Conservation (phyloP, 37 sponge, comb jelly and placozoan genomes). For the Dysidea cf. avara region DNA sequence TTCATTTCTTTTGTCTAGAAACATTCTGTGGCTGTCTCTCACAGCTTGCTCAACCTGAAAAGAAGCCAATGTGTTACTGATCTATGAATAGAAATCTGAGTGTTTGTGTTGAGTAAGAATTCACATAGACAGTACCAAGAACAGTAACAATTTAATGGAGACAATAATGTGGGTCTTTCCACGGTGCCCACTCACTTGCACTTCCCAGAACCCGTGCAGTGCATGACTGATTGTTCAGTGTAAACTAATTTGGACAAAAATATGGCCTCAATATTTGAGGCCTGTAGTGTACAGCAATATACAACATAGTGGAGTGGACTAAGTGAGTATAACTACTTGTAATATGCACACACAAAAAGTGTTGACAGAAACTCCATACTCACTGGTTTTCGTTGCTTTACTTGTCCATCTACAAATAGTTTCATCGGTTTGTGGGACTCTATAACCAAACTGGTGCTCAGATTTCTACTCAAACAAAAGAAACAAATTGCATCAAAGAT, state of each 20-base stretch:
- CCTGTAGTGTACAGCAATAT: too few species aligned
- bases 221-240: too few species aligned
- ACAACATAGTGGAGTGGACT: not conserved
- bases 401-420: constrained; percentile 62
- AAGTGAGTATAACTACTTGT: not conserved
- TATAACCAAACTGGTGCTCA: constrained; percentile 16
- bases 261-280: too few species aligned
- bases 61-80: too few species aligned
- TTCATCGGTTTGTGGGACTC: constrained; percentile 56
- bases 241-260: too few species aligned
- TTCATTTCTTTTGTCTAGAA: constrained; percentile 26
- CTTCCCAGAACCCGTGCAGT: too few species aligned
- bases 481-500: not conserved
- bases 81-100: not conserved
- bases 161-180: too few species aligned
- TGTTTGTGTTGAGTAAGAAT: not conserved
- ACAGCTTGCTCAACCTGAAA: constrained; percentile 53
- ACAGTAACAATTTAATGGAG: too few species aligned
- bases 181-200: too few species aligned
- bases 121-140: not conserved
- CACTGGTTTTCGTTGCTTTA: constrained; percentile 71
- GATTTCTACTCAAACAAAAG: constrained; percentile 7
- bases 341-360: not conserved
- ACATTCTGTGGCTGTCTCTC: constrained; percentile 33
- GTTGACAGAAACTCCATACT: not conserved